Percentiles rank a stretch among this genome's conserved stretches.
These are phyloP conservation scores for Artemia sinica DNA, from an alignment of 2,888 invertebrate species.

Conservation along the genomic window DNA sequence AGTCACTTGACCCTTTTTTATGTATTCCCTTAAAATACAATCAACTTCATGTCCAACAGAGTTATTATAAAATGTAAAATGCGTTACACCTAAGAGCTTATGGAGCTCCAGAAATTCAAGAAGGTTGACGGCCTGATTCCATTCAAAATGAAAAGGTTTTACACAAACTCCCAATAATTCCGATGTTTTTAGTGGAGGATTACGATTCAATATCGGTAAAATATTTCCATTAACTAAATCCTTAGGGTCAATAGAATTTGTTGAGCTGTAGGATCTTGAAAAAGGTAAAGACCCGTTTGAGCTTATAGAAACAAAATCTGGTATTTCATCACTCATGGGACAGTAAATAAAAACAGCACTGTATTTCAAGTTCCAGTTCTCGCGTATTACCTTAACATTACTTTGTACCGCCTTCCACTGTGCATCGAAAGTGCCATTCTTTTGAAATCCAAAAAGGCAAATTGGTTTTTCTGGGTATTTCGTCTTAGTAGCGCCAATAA, in stretches of 20 bases:
- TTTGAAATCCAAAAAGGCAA: conserved; percentile 50
- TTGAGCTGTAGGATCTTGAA: background rate
- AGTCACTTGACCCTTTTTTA: conserved; percentile 45
- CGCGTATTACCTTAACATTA: conserved; percentile 50
- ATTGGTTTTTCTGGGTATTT: conserved; percentile 61
- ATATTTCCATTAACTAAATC: conserved; percentile 40
- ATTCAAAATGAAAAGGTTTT: conserved; percentile 74
- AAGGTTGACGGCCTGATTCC: conserved; percentile 54
- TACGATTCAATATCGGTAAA: conserved; percentile 43
- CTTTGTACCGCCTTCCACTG: conserved; percentile 29
- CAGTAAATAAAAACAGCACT: conserved; percentile 34
- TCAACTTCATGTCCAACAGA: conserved; percentile 59
- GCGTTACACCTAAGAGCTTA: conserved; percentile 58
- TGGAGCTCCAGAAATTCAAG: conserved; percentile 79
- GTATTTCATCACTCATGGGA: conserved; percentile 17
- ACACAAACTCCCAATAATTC: conserved; percentile 52
- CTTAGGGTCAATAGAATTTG: background rate
- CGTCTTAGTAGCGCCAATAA: conserved; percentile 76
- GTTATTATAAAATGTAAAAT: conserved; percentile 80
- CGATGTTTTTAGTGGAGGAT: conserved; percentile 33
- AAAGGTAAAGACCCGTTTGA: background rate
- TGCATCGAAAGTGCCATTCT: background rate
- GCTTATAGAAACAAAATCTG: conserved; percentile 19
- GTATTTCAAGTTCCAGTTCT: conserved; percentile 83
- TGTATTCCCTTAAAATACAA: conserved; percentile 54